A percentile compares a stretch with the other conserved stretches of the same genome.
Evolutionary conservation across 1,140 invertebrate genomes (phyloP).

Genomic region (Zaprionus camerounensis): DNA sequence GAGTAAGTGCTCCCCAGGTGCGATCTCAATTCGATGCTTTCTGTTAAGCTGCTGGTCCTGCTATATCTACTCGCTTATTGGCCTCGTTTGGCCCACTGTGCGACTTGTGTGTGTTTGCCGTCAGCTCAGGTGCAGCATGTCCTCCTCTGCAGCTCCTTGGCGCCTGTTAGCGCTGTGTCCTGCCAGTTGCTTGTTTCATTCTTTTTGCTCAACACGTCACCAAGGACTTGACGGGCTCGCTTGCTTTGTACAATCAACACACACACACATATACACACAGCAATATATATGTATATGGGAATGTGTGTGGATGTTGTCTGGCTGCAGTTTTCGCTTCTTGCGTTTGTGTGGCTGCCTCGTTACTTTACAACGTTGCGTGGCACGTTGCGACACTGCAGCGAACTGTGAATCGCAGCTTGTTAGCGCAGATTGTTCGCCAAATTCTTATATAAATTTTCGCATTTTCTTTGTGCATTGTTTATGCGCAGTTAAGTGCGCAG

Average conservation of each 20-base stretch:
- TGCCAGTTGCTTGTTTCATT: conserved; percentile 57
- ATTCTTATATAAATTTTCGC: conserved; percentile 48
- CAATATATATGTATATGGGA: background rate
- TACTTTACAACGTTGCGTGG: conserved; percentile 54
- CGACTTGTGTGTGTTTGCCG: conserved; percentile 21
- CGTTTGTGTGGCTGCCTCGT: conserved; percentile 54
- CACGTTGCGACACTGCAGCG: conserved; percentile 25
- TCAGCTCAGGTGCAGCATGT: conserved; percentile 53
- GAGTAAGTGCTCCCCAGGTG: background rate
- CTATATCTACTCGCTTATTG: background rate
- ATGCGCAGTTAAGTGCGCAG: conserved; percentile 16
- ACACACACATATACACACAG: conserved; percentile 19
- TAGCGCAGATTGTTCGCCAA: conserved; percentile 51
- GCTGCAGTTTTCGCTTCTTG: conserved; percentile 6
- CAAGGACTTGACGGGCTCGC: conserved; percentile 73
- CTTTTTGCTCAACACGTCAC: conserved; percentile 75
- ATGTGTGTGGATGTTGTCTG: conserved; percentile 18
- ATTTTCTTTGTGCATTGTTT: conserved; percentile 46
- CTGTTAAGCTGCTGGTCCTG: background rate
- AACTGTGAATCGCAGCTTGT: conserved; percentile 62
- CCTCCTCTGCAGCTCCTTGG: conserved; percentile 20
- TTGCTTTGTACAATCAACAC: conserved; percentile 74
- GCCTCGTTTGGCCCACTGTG: conserved; percentile 28
- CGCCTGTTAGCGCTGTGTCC: conserved; percentile 24
- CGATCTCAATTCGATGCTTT: background rate